Evolutionary conservation across 1,140 invertebrate species (phyloP), one percentile per base, ranked within the genome.

Genomic region (Temnothorax longispinosus): DNA sequence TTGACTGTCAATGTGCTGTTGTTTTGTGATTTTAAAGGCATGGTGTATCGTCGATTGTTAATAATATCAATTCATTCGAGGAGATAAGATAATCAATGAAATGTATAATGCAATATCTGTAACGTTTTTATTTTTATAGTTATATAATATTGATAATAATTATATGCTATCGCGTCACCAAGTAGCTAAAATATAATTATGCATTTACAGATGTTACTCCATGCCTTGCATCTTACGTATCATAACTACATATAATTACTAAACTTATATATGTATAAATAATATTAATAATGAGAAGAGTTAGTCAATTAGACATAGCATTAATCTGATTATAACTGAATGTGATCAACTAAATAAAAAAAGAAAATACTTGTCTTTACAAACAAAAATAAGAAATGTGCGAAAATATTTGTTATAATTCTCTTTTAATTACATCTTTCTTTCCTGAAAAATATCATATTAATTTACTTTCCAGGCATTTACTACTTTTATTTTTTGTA

Each of bases 61-160:
- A 56, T 47, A 21, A 75, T 58, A 8, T 32, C 21, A 27, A 32
- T 50, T 52, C 27, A 6, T 44, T 41, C 47, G 3, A 11, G 54
- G 10, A 65, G 32, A 69, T 41, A 41, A 80, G 4, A 27, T 7
- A 18, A 64, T 64, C 0, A 18, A 18, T 18, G 6, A 78, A 64
- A 35, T 41, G 13, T n/a, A 44, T 62, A 62, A 77, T 32, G 21
- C 11, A 78, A 65, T 65, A 65, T 54, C 62, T 54, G 7, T n/a
- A n/a, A 44, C 27, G 18, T 13, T 10, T 62, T 62, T 6, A 6
- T 8, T 64, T 35, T 38, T 64, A 35, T 76, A 44, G 38, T 27
- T 44, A 65, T 32, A 47, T 52, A 41, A 15, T 67, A 67, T 67
- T 52, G 38, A 11, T 47, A 27, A 27, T 27, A 27, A 27, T 27